A percentile compares a stretch with the other conserved stretches of the same genome.
Conservation (phyloP, 2,888 invertebrate genomes). For the Mythimna loreyi region DNA sequence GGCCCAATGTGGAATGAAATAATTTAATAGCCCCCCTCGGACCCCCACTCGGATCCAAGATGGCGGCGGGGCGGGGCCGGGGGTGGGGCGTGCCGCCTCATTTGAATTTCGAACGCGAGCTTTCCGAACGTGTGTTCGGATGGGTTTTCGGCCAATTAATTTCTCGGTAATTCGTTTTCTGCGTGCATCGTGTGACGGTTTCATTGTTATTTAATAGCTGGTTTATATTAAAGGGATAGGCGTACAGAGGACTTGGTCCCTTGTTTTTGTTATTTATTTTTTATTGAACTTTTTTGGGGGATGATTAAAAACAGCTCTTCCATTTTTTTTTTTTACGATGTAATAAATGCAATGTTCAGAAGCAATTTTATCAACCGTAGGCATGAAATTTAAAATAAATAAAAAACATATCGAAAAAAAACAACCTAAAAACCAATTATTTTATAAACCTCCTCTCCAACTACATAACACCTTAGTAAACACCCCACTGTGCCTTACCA, state of each 20-base stretch:
- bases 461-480: neutral
- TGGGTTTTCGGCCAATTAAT: conserved; percentile 90
- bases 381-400: too few relatives aligned
- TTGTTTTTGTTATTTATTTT: conserved; percentile 25
- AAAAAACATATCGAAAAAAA: neutral
- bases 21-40: conserved; percentile 88
- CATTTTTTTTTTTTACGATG: neutral
- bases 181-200: conserved; percentile 77
- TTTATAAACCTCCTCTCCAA: neutral
- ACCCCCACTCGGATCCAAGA: conserved; percentile 84
- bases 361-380: too few relatives aligned
- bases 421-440: neutral
- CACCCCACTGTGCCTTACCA: conserved; percentile 6
- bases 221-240: conserved; percentile 65
- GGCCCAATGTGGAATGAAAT: conserved; percentile 90
- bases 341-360: neutral
- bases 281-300: conserved; percentile 26
- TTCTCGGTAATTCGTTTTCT: conserved; percentile 86
- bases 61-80: conserved; percentile 88
- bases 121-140: conserved; percentile 89
- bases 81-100: conserved; percentile 89
- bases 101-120: conserved; percentile 90
- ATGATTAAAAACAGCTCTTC: conserved; percentile 2
- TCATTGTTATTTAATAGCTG: conserved; percentile 84
- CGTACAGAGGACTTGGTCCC: neutral